Conservation (phyloP, 2,888 invertebrate genomes). For the Listrodromus nycthemerus region DNA sequence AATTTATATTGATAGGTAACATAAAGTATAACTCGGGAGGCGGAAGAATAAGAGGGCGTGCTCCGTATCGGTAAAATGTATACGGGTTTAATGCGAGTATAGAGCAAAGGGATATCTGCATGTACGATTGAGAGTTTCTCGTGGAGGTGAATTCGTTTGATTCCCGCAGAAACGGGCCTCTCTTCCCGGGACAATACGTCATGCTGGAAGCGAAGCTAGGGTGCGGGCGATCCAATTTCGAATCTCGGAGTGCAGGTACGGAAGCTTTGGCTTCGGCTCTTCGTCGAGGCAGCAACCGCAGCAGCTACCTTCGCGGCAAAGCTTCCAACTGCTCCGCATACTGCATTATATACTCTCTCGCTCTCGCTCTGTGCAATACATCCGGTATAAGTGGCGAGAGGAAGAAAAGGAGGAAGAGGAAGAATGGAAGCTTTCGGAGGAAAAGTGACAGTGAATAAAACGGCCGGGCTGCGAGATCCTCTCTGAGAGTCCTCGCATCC, state of each 20-base stretch:
- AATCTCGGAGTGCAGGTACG: constrained; percentile 63
- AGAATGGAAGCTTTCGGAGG: neutral
- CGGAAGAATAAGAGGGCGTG: neutral
- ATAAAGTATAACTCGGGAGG: constrained; percentile 44
- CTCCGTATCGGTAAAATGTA: constrained; percentile 28
- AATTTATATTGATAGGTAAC: constrained; percentile 63
- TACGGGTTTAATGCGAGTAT: constrained; percentile 2
- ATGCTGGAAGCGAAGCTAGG: constrained; percentile 54
- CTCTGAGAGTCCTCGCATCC: constrained; percentile 6
- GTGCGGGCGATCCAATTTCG: constrained; percentile 66
- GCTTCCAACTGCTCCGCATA: constrained; percentile 37
- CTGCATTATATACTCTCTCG: constrained; percentile 35
- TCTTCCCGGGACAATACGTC: constrained; percentile 62
- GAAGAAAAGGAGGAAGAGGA: constrained; percentile 2
- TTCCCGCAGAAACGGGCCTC: constrained; percentile 59
- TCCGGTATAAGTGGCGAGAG: constrained; percentile 35
- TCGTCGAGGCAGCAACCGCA: constrained; percentile 39
- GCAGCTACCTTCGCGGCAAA: constrained; percentile 14
- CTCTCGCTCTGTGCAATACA: constrained; percentile 14
- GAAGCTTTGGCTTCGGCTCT: constrained; percentile 25
- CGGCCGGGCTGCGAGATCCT: constrained; percentile 40
- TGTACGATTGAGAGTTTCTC: constrained; percentile 23
- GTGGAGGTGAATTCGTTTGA: constrained; percentile 41
- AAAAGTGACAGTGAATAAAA: constrained; percentile 52
- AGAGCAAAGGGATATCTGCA: constrained; percentile 17